Percentiles rank a stretch among this genome's conserved stretches.
These are phyloP conservation scores for Danio kyathit DNA, from an alignment of 2,797 vertebrate species.

Conservation along the genomic window DNA sequence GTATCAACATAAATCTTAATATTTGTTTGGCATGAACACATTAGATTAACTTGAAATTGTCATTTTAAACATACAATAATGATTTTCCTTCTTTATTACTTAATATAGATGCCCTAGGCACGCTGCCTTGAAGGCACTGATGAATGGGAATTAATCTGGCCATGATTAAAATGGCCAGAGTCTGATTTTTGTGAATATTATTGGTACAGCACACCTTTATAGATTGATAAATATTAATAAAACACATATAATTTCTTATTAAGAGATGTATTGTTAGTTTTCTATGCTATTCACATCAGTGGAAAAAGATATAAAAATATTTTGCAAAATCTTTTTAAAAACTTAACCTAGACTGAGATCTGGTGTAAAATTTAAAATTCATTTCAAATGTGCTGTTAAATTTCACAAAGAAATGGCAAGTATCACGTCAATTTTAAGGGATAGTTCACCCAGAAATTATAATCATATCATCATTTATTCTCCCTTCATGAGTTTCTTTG, in stretches of 20 bases:
- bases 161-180: background rate
- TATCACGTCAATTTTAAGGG: too few species aligned
- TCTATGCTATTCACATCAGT: too few species aligned
- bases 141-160: background rate
- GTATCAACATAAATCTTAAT: background rate
- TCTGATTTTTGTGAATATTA: background rate
- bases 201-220: background rate
- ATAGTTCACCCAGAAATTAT: too few species aligned
- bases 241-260: background rate
- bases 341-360: too few species aligned
- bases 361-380: too few species aligned
- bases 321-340: too few species aligned
- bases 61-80: background rate
- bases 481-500: too few species aligned
- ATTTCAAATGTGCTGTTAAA: too few species aligned
- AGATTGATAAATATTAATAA: background rate
- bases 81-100: background rate
- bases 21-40: background rate
- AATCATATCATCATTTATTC: too few species aligned
- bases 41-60: background rate
- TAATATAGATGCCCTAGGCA: background rate
- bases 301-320: too few species aligned
- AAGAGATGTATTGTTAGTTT: too few species aligned
- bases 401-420: too few species aligned
- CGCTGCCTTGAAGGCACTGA: background rate